Base-by-base conservation (phyloP, 1,140 invertebrate species). In the Papilio polytes region DNA sequence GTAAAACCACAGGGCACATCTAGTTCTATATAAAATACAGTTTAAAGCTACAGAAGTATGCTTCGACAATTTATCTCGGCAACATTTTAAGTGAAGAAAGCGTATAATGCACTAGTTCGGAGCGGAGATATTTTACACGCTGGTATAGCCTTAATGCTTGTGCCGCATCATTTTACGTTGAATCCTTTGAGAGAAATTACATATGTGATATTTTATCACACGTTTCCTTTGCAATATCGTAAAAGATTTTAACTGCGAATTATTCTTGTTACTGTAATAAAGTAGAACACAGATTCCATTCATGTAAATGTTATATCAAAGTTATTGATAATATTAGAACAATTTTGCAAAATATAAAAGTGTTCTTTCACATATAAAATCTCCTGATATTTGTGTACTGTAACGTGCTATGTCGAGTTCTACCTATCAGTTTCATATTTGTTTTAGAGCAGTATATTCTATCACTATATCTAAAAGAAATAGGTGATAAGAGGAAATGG, bases 21-120 rank as follows among this genome's bases (percentile, higher is more conserved):
- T 66, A 13, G 22, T 66, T 26, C 22, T 66, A 3, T 26, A 59
- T 20, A 59, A 22, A 20, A 59, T 22, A 63, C 8, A 66, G 12
- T 13, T 22, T 66, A 0, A 70, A 31, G 26, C 22, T 70, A 36
- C 63, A 70, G 63, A 70, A 36, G 63, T 31, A 31, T 70, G 63
- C 59, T 63, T 63, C 26, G 63, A 31, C 63, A 31, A 70, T 70
- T 70, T 36, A 70, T 70, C 63, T 70, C 63, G 63, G 13, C 22
- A 70, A 70, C 63, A 70, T 70, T 70, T 70, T 70, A 70, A 70
- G 26, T 36, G 63, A 31, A 70, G 63, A 70, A 70, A 70, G 63
- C 63, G 63, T 70, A 31, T 70, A 70, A 70, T 70, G 63, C 63
- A 70, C 63, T 70, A 36, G 63, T 70, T 31, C 63, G 22, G 8